Conservation (phyloP, 1,140 invertebrate species). For the Rhyacophila brunnea region DNA sequence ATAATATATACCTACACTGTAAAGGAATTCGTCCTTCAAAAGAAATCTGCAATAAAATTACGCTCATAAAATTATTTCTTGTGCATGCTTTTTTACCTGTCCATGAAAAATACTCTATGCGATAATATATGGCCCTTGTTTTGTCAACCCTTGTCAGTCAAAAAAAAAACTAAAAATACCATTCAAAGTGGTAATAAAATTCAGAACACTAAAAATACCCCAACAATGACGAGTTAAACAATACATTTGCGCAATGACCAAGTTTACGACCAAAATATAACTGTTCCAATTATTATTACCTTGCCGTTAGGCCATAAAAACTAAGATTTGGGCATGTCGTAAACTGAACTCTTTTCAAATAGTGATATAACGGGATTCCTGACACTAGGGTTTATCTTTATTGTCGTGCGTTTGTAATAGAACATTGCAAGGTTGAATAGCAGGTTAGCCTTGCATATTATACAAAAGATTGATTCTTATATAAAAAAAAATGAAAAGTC, state of each 20-base stretch:
- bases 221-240: constrained; percentile 33
- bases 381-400: constrained; percentile 19
- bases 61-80: background rate
- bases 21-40: too few relatives aligned
- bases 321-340: constrained; percentile 29
- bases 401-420: constrained; percentile 9
- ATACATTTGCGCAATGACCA: constrained; percentile 22
- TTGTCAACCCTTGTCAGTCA: constrained; percentile 23
- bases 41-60: background rate
- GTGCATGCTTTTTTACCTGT: background rate
- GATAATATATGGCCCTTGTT: background rate
- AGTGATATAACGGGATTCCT: constrained; percentile 20
- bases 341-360: constrained; percentile 26
- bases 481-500: too few relatives aligned
- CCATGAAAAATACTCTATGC: background rate
- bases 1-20: too few relatives aligned
- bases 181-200: constrained; percentile 18
- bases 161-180: constrained; percentile 12
- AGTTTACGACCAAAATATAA: constrained; percentile 30
- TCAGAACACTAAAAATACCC: constrained; percentile 22
- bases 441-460: too few relatives aligned
- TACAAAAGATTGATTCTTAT: too few relatives aligned
- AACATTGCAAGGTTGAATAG: background rate
- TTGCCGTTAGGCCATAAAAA: constrained; percentile 25
- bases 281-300: constrained; percentile 31